Evolutionary conservation across 2,797 vertebrate species (phyloP).

Genomic region (Harpagifer antarcticus): DNA sequence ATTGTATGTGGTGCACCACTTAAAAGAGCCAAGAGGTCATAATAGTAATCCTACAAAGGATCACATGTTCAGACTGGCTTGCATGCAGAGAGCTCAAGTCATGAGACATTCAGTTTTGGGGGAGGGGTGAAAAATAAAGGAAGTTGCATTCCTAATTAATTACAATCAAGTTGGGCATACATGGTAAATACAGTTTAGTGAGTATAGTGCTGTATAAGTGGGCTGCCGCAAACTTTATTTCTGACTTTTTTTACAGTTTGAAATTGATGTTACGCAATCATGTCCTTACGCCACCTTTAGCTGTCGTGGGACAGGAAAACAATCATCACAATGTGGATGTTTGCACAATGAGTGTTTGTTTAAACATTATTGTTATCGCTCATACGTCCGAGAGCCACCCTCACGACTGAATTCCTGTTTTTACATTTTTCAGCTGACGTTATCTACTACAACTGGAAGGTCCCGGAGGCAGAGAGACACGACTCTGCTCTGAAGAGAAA

Average conservation of each 20-base stretch:
- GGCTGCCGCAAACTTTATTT: background rate
- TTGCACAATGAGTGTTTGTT: background rate
- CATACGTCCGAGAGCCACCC: background rate
- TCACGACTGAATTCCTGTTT: background rate
- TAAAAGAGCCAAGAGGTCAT: constrained; percentile 1
- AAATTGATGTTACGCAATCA: constrained; percentile 2
- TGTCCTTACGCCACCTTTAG: background rate
- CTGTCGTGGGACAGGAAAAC: background rate
- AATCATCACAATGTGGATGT: background rate
- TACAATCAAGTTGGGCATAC: background rate
- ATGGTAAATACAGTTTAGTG: background rate
- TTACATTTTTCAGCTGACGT: constrained; percentile 55
- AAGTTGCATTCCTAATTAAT: background rate
- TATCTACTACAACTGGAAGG: constrained; percentile 69
- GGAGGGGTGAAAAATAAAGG: background rate
- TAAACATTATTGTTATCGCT: background rate
- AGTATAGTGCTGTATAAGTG: background rate
- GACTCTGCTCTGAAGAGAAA: constrained; percentile 77
- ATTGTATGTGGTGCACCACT: background rate
- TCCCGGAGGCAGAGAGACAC: constrained; percentile 80
- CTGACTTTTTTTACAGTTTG: background rate
- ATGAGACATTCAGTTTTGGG: constrained; percentile 17
- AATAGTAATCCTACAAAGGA: constrained; percentile 26
- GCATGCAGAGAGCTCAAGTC: constrained; percentile 16
- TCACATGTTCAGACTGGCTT: constrained; percentile 33